Evolutionary conservation across 2,113 vertebrate species (phyloP).

Genomic region (Halcyon senegalensis): DNA sequence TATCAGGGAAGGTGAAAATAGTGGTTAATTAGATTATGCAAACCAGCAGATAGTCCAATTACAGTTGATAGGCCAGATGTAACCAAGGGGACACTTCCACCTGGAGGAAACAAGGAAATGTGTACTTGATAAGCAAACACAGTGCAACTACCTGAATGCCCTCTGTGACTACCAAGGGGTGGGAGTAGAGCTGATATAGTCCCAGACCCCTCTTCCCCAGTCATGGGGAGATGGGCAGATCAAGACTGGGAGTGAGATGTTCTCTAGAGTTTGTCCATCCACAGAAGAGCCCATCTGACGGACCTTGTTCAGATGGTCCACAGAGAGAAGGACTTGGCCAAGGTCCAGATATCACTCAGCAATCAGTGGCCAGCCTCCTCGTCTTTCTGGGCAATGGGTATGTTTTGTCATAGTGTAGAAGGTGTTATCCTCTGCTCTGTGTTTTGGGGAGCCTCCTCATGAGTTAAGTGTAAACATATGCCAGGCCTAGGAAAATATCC

Average conservation of each 20-base stretch:
- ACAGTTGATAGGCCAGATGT: not conserved
- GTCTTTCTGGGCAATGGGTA: not conserved
- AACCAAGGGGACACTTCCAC: not conserved
- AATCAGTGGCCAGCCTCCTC: not conserved
- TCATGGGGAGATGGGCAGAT: not conserved
- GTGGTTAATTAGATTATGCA: slow-evolving; percentile 58
- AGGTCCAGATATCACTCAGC: not conserved
- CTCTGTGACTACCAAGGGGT: not conserved
- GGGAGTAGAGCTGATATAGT: not conserved
- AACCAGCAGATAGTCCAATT: slow-evolving; percentile 28
- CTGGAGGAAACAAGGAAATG: not conserved
- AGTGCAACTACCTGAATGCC: not conserved
- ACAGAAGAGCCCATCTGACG: not conserved
- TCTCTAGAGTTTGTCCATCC: not conserved
- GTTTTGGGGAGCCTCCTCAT: not conserved
- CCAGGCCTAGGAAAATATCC: not conserved
- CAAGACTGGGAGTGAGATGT: not conserved
- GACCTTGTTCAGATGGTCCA: not conserved
- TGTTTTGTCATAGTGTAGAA: not conserved
- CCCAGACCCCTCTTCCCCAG: not conserved
- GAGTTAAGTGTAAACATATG: not conserved
- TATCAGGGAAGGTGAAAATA: slow-evolving; percentile 38
- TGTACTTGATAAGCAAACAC: not conserved
- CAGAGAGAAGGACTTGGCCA: not conserved
- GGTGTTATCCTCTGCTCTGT: not conserved